These are phyloP conservation scores for Hipposideros larvatus DNA, from an alignment of 2,797 vertebrate species.

Conservation along the genomic window DNA sequence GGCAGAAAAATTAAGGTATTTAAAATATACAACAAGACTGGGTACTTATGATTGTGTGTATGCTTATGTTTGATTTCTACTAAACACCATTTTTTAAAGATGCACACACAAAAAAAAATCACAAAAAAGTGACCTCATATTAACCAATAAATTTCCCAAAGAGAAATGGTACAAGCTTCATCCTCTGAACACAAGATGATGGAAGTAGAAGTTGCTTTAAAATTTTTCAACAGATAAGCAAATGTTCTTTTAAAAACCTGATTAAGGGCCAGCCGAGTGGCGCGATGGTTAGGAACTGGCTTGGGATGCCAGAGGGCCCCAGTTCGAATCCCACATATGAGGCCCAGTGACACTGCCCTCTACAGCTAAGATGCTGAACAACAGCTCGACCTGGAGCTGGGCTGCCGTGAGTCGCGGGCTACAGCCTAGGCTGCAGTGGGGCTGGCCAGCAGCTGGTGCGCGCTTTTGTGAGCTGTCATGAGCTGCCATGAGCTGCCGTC, in stretches of 20 bases:
- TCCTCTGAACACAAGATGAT: background rate
- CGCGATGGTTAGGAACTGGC: no score
- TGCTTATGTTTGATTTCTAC: conserved; percentile 24
- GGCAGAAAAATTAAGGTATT: background rate
- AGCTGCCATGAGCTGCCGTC: no score
- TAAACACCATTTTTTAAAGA: conserved; percentile 16
- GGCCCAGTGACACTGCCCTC: no score
- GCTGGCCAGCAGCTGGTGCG: no score
- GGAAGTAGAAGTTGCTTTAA: conserved; percentile 38
- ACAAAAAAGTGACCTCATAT: conserved; percentile 18
- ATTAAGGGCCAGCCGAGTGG: no score
- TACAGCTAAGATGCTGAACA: no score
- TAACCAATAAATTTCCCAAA: conserved; percentile 3
- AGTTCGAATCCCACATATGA: no score
- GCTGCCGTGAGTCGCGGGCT: no score
- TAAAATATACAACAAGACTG: background rate
- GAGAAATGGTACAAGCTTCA: background rate
- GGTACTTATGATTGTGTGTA: background rate
- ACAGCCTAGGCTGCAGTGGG: no score
- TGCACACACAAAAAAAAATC: background rate
- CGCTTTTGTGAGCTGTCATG: no score
- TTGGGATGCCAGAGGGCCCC: no score
- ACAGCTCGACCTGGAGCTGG: no score
- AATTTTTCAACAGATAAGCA: background rate
- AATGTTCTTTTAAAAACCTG: background rate